A percentile compares a stretch with the other conserved stretches of the same genome.
These are phyloP conservation scores for Larimichthys crocea DNA, from an alignment of 2,113 vertebrate species.

Conservation along the genomic window DNA sequence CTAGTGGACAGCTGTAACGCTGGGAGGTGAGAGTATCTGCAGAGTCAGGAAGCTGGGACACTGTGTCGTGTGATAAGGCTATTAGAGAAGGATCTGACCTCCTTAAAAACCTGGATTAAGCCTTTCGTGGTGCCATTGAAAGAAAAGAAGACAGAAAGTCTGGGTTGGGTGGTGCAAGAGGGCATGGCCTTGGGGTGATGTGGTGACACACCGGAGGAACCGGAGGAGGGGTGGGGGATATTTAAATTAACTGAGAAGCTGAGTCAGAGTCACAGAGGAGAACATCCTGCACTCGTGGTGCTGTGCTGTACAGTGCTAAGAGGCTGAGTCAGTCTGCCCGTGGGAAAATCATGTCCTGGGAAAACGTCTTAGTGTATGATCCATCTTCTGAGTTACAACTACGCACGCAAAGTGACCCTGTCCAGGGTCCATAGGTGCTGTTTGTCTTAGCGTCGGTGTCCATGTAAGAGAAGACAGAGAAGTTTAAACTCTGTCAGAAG, in stretches of 20 bases:
- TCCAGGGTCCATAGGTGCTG: neutral
- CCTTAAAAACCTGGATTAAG: slow-evolving; percentile 54
- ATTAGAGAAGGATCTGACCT: slow-evolving; percentile 45
- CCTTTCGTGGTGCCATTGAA: neutral
- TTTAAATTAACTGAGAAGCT: neutral
- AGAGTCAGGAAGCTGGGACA: slow-evolving; percentile 40
- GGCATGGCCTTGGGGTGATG: neutral
- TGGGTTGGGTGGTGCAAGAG: neutral
- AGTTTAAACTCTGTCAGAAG: neutral
- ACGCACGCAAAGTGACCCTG: neutral
- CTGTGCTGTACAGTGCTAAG: slow-evolving; percentile 28
- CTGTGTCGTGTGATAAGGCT: slow-evolving; percentile 46
- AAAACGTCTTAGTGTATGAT: slow-evolving; percentile 53
- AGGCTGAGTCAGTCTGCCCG: slow-evolving; percentile 55
- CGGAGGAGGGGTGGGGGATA: neutral
- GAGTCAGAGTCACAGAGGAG: slow-evolving; percentile 34
- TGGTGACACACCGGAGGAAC: neutral
- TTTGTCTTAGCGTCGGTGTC: neutral
- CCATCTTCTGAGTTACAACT: neutral
- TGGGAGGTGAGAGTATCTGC: neutral
- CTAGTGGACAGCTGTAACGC: neutral
- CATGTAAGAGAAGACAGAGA: neutral
- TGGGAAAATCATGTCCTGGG: slow-evolving; percentile 40
- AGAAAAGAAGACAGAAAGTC: neutral
- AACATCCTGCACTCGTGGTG: slow-evolving; percentile 47